phyloP scores from a whole-genome alignment of 2,113 vertebrate genomes.

The Grammomys dolichurus region DNA sequence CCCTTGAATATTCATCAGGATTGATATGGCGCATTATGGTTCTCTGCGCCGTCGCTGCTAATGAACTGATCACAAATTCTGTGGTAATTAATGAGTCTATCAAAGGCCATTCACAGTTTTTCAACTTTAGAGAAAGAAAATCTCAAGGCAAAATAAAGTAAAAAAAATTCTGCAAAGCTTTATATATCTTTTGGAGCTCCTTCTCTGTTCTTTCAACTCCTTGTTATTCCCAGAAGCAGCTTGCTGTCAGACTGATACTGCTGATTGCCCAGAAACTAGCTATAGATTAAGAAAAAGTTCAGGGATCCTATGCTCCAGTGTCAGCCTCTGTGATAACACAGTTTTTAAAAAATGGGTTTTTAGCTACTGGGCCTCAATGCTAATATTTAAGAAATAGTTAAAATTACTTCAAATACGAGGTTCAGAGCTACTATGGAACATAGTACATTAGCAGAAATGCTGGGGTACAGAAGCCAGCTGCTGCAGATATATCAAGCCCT shows the following conservation, averaged over 20 bases:
- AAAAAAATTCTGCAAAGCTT: not conserved
- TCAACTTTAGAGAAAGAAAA: not conserved
- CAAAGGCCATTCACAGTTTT: not conserved
- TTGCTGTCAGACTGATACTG: not conserved
- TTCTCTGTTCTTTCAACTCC: not conserved
- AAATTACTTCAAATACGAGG: not conserved
- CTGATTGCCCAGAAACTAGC: not conserved
- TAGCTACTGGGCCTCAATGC: not conserved
- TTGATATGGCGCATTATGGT: not conserved
- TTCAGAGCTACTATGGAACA: not conserved
- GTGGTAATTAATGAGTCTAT: constrained; percentile 5
- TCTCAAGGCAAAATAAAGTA: constrained; percentile 13
- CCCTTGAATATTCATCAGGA: constrained; percentile 53
- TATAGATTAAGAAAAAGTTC: constrained; percentile 9
- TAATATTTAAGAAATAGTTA: constrained; percentile 49
- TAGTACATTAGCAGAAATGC: constrained; percentile 35
- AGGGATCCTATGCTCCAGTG: not conserved
- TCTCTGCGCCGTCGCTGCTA: constrained; percentile 38
- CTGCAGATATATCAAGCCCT: not conserved
- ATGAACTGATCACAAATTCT: constrained; percentile 34
- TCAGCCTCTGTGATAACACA: not conserved
- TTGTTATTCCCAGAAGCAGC: constrained; percentile 13
- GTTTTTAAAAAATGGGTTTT: not conserved
- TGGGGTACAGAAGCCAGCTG: constrained; percentile 39
- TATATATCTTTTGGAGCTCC: not conserved